These are phyloP conservation scores for Otus scops DNA, from an alignment of 2,797 vertebrate species.

Conservation along the genomic window DNA sequence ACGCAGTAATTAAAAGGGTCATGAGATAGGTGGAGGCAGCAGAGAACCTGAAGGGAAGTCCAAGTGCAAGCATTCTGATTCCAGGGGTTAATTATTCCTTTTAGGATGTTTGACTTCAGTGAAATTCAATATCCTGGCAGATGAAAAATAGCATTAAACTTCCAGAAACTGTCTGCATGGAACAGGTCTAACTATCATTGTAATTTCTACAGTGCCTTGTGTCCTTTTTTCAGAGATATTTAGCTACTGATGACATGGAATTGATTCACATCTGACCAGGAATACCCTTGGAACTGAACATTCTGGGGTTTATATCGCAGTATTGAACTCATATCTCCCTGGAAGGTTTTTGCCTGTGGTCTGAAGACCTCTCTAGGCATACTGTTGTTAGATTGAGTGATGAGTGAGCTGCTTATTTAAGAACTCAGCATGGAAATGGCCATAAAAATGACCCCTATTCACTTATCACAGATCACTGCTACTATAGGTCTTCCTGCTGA, in stretches of 20 bases:
- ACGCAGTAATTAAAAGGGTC: background rate
- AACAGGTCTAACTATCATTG: background rate
- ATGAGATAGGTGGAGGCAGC: background rate
- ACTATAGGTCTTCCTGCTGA: background rate
- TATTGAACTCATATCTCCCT: background rate
- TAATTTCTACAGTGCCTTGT: background rate
- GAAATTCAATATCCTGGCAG: background rate
- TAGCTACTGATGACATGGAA: background rate
- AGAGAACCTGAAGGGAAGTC: background rate
- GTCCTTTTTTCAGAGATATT: background rate
- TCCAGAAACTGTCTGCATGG: background rate
- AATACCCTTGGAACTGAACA: background rate
- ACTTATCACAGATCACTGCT: background rate
- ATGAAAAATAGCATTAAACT: background rate
- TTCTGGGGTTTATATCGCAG: background rate
- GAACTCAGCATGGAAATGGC: background rate
- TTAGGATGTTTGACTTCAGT: background rate
- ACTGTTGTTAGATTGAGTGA: background rate
- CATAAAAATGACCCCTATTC: background rate
- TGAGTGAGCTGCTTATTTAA: background rate
- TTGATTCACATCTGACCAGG: background rate
- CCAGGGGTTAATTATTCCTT: background rate
- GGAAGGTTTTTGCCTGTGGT: background rate
- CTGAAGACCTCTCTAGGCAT: background rate
- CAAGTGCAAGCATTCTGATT: background rate